Base-by-base conservation (phyloP, 2,797 vertebrate species). In the Loris lydekkerianus region DNA sequence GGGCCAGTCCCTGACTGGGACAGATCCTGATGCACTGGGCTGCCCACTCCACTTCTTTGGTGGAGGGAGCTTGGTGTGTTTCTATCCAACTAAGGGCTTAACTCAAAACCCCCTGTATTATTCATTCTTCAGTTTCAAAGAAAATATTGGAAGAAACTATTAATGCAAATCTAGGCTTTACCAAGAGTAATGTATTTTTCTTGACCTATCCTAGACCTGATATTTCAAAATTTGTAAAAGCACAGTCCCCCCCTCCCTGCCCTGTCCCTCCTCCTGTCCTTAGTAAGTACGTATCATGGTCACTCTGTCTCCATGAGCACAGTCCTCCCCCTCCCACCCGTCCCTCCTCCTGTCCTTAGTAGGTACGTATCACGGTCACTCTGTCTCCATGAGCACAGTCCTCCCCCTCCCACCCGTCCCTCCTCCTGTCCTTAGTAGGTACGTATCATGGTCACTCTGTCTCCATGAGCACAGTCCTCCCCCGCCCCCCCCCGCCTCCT, bases 221-320 rank as follows among this genome's bases (percentile, higher is more conserved):
- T 63, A 67, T n/a, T 94, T 91, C 67, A 91, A 56, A n/a, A 37
- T 69, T n/a, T 25, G 67, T 21, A 20, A 81, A 29, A 96, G n/a
- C 49, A 49, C 29, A 4, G 60, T 86, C 34, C 56, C 81, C 76
- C 21, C 1, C 37, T 23, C 14, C 14, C 0, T 5, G 34, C 34
- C 34, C 34, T 40, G 37, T 23, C 27, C 7, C 27, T 49, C 18
- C 3, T 1, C 5, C 7, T 17, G 10, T 29, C 5, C 60, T 31
- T 23, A 15, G 67, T 9, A 76, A 37, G 29, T 31, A 34, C 17
- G 25, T 49, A 56, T n/a, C 27, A 14, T 14, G 14, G 13, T 70
- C 56, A 84, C 23, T 75, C 34, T 61, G 23, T 34, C 34, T 34
- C 34, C 34, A 34, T 34, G 34, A 34, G 34, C 34, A 34, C 34